Base-by-base conservation (phyloP, 2,888 invertebrate genomes). In the Myopa testacea region DNA sequence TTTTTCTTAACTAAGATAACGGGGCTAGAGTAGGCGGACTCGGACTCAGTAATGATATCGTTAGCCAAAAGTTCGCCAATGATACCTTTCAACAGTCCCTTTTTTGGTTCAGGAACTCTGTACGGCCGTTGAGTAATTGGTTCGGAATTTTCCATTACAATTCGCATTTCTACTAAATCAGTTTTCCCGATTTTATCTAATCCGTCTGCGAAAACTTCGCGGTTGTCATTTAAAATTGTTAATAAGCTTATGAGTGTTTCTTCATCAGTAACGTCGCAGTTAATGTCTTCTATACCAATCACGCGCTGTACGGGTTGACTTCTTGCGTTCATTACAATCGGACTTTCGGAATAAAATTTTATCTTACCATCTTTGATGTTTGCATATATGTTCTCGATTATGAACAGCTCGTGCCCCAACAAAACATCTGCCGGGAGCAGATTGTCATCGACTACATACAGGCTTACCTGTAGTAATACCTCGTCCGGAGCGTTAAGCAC, bases 11-110 rank as follows among this genome's bases (percentile, higher is more conserved):
- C 60, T 3, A 75, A 71, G 34, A 78, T 52, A 34, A 80, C 63
- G 4, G 78, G 78, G 55, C 78, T 78, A 4, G 80, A 69, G 26
- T 80, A 81, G 10, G 55, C 73, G 14, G 79, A 81, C 37, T 58
- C 60, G 1, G 79, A 80, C 68, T 76, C 63, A 16, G 60, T 55
- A 63, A 80, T 79, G 19, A 79, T 80, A 58, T 69, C 78, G n/a
- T 72, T 65, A 14, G 19, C 63, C 52, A 75, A 63, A 19, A 79
- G 68, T 34, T 78, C 73, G n/a, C 69, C 67, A 19, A 77, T 76
- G 69, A 76, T 77, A 60, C 55, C 45, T 4, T 40, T 34, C 4
- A 77, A 52, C 1, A 58, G 52, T 55, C 69, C 34, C 34, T 65
- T 76, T 45, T 79, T 79, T 8, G 75, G 37, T 34, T 68, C 75